These are phyloP conservation scores for Actias luna DNA, from an alignment of 2,888 invertebrate genomes.

Conservation along the genomic window DNA sequence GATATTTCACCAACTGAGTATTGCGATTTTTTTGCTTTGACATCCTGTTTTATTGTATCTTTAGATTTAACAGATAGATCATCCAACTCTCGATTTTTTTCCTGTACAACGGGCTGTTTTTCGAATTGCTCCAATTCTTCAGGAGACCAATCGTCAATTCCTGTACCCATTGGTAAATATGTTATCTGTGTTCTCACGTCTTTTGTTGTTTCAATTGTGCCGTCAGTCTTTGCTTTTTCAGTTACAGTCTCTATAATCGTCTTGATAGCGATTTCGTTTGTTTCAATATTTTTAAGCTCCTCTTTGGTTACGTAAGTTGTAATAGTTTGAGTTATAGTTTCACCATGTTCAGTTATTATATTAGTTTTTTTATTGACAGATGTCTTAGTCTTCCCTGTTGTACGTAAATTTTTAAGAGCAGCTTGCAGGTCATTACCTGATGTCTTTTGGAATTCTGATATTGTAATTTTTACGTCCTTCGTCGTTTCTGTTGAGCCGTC, in stretches of 20 bases:
- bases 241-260: slow-evolving; percentile 73
- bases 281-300: slow-evolving; percentile 61
- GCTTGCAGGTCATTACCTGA: slow-evolving; percentile 72
- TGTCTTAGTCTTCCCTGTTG: slow-evolving; percentile 71
- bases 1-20: slow-evolving; percentile 75
- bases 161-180: slow-evolving; percentile 70
- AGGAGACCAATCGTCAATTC: slow-evolving; percentile 73
- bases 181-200: slow-evolving; percentile 76
- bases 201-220: slow-evolving; percentile 72
- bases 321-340: slow-evolving; percentile 67
- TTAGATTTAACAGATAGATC: slow-evolving; percentile 46
- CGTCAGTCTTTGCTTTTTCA: slow-evolving; percentile 66
- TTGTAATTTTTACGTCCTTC: slow-evolving; percentile 77
- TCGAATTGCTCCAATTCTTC: slow-evolving; percentile 69
- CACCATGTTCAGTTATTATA: slow-evolving; percentile 67
- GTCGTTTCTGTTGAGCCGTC: slow-evolving; percentile 81
- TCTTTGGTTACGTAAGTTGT: slow-evolving; percentile 73
- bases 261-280: slow-evolving; percentile 71
- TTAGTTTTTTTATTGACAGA: slow-evolving; percentile 77
- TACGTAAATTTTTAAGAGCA: slow-evolving; percentile 63
- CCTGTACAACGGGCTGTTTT: slow-evolving; percentile 49
- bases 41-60: slow-evolving; percentile 39
- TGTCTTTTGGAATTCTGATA: slow-evolving; percentile 75
- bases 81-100: slow-evolving; percentile 44
- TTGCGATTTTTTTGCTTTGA: slow-evolving; percentile 61